Evolutionary conservation across 2,888 invertebrate species (phyloP).

Genomic region (Epinotia nisella): DNA sequence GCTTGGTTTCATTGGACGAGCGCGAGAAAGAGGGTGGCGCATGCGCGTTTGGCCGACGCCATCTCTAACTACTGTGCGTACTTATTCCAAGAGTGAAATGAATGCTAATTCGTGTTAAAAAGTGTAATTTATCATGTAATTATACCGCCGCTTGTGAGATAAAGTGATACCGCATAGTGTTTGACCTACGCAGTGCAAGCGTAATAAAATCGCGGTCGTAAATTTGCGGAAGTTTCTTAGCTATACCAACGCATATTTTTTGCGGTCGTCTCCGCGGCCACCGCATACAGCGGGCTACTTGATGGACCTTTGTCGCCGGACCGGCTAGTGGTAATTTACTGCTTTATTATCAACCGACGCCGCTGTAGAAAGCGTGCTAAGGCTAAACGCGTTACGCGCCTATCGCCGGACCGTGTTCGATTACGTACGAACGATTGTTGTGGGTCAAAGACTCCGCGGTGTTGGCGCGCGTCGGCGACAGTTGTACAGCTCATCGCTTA

Average conservation of each 20-base stretch:
- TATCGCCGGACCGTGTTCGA: conserved; percentile 59
- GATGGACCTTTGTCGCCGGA: conserved; percentile 69
- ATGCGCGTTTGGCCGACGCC: conserved; percentile 85
- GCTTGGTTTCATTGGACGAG: conserved; percentile 75
- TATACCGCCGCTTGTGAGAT: conserved; percentile 64
- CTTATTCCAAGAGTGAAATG: conserved; percentile 68
- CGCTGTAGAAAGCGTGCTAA: conserved; percentile 60
- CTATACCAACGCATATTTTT: conserved; percentile 82
- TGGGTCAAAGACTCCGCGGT: conserved; percentile 79
- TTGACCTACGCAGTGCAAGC: conserved; percentile 60
- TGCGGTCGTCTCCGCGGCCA: conserved; percentile 72
- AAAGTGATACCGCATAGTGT: conserved; percentile 63
- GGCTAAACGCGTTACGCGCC: conserved; percentile 69
- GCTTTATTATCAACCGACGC: conserved; percentile 57
- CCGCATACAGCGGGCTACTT: conserved; percentile 62
- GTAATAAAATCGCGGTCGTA: conserved; percentile 62
- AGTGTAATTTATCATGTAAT: conserved; percentile 74
- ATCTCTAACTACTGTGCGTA: conserved; percentile 82
- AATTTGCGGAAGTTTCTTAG: conserved; percentile 80
- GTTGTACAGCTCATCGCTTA: conserved; percentile 67
- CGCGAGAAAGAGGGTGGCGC: conserved; percentile 79
- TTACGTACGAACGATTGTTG: conserved; percentile 80
- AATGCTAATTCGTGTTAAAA: conserved; percentile 67
- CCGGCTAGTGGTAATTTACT: conserved; percentile 72
- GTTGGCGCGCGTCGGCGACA: conserved; percentile 67